Evolutionary conservation across 2,888 invertebrate genomes (phyloP).

Genomic region (Hydrotaea diabolus): DNA sequence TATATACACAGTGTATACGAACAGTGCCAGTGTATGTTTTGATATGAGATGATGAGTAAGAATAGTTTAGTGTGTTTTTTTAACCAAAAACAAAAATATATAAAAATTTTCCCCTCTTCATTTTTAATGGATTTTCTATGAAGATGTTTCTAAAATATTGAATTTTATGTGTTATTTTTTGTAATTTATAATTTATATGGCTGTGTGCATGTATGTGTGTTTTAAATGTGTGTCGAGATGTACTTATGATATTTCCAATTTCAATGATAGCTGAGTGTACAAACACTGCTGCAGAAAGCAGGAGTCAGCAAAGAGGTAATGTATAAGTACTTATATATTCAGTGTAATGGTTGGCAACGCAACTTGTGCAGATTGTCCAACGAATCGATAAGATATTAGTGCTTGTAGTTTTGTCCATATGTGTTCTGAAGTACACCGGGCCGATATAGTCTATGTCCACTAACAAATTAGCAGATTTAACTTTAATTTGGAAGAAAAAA

Average conservation of each 20-base stretch:
- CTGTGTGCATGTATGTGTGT: neutral
- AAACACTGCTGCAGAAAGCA: no score
- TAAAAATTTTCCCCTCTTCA: neutral
- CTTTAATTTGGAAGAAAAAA: no score
- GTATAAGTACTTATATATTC: no score
- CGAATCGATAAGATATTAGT: neutral
- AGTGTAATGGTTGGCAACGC: no score
- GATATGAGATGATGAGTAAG: constrained; percentile 62
- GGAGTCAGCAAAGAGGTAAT: no score
- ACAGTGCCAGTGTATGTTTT: constrained; percentile 33
- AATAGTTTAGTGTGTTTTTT: constrained; percentile 42
- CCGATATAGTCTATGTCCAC: no score
- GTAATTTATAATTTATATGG: neutral
- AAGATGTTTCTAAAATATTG: neutral
- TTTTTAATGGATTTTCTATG: neutral
- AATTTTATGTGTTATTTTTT: neutral
- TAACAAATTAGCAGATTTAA: no score
- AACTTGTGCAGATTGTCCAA: no score
- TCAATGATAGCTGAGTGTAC: no score
- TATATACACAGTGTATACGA: neutral
- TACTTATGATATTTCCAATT: neutral
- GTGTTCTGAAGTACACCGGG: no score
- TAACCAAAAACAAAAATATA: neutral
- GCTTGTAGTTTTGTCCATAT: neutral
- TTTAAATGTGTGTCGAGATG: neutral